phyloP scores from a whole-genome alignment of 2,113 vertebrate species.

The Rhea americana region DNA sequence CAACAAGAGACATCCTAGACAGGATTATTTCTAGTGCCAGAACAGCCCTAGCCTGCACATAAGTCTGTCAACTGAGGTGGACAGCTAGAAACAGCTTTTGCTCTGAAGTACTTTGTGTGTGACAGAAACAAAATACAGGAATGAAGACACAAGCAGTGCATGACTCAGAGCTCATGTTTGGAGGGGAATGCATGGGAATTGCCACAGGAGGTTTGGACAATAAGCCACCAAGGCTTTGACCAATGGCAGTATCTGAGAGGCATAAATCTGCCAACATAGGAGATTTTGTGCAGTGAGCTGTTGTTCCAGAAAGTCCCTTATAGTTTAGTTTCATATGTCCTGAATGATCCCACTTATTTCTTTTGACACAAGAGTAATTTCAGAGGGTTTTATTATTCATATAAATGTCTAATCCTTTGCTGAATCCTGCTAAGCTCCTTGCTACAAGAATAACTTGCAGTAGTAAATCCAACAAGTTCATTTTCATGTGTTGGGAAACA shows the following conservation, averaged over 20 bases:
- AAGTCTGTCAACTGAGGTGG: background rate
- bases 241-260: background rate
- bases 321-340: background rate
- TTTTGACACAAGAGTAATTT: background rate
- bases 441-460: background rate
- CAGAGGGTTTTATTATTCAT: background rate
- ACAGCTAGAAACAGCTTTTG: background rate
- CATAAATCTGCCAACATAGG: background rate
- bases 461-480: background rate
- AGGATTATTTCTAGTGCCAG: background rate
- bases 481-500: background rate
- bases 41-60: background rate
- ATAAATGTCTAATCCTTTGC: background rate
- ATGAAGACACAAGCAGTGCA: background rate
- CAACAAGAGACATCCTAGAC: background rate
- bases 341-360: background rate
- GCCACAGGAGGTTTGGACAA: background rate
- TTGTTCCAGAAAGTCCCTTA: background rate
- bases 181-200: background rate
- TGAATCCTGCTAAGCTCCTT: background rate
- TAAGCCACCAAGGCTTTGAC: background rate
- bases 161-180: background rate
- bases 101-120: background rate
- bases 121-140: background rate
- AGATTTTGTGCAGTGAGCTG: background rate